phyloP scores from a whole-genome alignment of 2,888 invertebrate genomes.

The Limnephilus marmoratus region DNA sequence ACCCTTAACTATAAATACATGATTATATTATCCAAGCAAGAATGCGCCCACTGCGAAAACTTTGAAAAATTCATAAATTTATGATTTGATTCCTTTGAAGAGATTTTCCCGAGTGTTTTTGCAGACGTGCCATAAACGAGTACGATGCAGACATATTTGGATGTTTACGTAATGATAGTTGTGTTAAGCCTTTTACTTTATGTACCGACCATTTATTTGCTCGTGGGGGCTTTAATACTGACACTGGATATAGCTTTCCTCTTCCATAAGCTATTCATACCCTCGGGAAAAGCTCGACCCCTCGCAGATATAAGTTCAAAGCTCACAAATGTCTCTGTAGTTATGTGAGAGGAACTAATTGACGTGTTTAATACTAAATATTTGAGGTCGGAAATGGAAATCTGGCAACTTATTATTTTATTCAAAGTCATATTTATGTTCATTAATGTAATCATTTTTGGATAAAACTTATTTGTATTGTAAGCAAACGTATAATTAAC shows the following conservation, averaged over 20 bases:
- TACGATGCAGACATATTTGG: conserved; percentile 25
- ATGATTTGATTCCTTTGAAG: conserved; percentile 34
- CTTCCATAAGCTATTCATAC: neutral
- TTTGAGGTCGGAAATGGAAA: neutral
- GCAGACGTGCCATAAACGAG: neutral
- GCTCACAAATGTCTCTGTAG: neutral
- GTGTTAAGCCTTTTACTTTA: conserved; percentile 6
- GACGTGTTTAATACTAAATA: neutral
- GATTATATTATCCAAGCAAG: neutral
- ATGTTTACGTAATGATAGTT: conserved; percentile 36
- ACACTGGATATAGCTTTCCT: neutral
- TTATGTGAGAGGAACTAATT: neutral
- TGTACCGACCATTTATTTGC: conserved; percentile 2
- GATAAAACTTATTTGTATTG: neutral
- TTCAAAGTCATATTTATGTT: neutral
- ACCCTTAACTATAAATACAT: too few relatives aligned
- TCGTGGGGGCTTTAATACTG: neutral
- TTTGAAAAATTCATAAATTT: conserved; percentile 4
- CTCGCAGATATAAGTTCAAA: neutral
- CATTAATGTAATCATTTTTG: neutral
- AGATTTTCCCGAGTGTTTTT: conserved; percentile 31
- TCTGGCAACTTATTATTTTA: neutral
- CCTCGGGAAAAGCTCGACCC: neutral
- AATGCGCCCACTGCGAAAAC: conserved; percentile 22
- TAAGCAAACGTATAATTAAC: neutral